Conservation (phyloP, 30 jellyfish, hydroid and myxozoan species). For the Pseudorhiza aurosa region DNA sequence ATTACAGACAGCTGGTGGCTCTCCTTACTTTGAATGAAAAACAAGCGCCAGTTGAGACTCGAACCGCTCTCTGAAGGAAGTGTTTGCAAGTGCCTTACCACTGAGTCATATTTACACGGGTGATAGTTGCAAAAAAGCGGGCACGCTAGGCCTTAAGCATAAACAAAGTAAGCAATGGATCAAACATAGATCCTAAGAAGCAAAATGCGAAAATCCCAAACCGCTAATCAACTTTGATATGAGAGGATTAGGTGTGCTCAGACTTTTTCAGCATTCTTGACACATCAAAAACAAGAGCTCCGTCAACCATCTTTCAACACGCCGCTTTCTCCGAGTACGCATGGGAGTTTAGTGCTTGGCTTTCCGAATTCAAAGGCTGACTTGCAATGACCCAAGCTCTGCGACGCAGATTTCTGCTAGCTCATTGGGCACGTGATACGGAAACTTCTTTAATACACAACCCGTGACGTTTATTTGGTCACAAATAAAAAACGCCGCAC, state of each 20-base stretch:
- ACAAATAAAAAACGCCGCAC: slow-evolving; percentile 47
- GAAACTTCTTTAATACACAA: slow-evolving; percentile 3
- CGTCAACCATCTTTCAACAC: background rate
- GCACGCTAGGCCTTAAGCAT: background rate
- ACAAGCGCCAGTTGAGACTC: too few relatives aligned
- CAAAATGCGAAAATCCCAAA: background rate
- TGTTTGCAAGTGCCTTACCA: too few relatives aligned
- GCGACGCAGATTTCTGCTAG: background rate
- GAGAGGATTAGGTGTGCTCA: slow-evolving; percentile 40
- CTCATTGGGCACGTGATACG: background rate
- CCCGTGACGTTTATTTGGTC: slow-evolving; percentile 57
- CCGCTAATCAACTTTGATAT: slow-evolving; percentile 59
- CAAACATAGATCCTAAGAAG: background rate
- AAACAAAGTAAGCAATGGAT: background rate
- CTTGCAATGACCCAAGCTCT: slow-evolving; percentile 30
- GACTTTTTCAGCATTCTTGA: slow-evolving; percentile 3
- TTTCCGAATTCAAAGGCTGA: slow-evolving; percentile 49
- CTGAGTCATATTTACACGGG: too few relatives aligned
- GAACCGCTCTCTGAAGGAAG: too few relatives aligned
- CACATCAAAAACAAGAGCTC: background rate
- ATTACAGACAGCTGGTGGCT: too few relatives aligned
- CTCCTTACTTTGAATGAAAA: too few relatives aligned
- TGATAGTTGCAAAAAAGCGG: too few relatives aligned
- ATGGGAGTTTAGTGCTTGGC: slow-evolving; percentile 9
- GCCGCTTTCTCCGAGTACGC: background rate